Evolutionary conservation across 2,113 vertebrate genomes (phyloP).

Genomic region (Solea senegalensis): DNA sequence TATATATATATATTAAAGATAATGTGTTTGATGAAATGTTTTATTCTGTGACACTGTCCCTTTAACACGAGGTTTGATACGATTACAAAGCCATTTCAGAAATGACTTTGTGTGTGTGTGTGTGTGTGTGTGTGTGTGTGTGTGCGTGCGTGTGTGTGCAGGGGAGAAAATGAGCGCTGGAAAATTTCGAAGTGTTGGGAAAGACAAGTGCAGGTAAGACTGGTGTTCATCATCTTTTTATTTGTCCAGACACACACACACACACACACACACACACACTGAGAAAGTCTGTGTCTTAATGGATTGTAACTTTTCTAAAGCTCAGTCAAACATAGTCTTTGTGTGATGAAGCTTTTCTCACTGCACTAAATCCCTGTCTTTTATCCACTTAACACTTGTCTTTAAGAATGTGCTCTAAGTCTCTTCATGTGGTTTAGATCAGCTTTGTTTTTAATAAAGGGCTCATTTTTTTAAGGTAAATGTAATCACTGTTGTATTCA

Average conservation of each 20-base stretch:
- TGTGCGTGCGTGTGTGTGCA: constrained; percentile 45
- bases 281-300: no score
- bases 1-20: no score
- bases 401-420: constrained; percentile 61
- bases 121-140: constrained; percentile 20
- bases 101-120: constrained; percentile 43
- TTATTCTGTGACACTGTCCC: constrained; percentile 2
- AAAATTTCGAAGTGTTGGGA: constrained; percentile 24
- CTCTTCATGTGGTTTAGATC: constrained; percentile 66
- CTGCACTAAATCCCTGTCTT: background rate
- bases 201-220: constrained; percentile 72
- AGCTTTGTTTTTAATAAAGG: constrained; percentile 3
- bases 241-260: background rate
- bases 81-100: constrained; percentile 65
- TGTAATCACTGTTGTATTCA: no score
- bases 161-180: constrained; percentile 63
- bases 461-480: background rate
- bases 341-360: constrained; percentile 39
- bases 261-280: no score
- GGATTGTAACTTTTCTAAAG: constrained; percentile 17
- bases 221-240: background rate
- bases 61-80: constrained; percentile 48
- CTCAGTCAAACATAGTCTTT: constrained; percentile 29
- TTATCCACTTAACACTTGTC: constrained; percentile 54
- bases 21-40: no score